Evolutionary conservation across 2,113 vertebrate species (phyloP), one percentile per base, ranked within the genome.

Genomic region (Pavo muticus): DNA sequence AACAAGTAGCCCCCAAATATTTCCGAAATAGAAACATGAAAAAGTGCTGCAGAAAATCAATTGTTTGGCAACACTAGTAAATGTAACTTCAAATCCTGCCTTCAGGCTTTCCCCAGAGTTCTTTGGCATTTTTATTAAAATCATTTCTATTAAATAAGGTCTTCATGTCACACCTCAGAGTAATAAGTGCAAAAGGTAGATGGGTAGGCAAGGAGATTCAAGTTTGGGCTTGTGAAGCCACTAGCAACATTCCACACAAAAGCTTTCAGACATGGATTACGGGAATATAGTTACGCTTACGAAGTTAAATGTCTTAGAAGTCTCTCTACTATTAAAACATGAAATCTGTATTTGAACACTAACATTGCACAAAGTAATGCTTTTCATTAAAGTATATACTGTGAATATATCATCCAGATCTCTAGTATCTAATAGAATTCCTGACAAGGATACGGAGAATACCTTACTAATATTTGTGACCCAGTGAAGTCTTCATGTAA

Each of bases 161-260:
- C 65, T 81, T 88, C 11, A 60, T 19, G 45, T 72, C 72, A 87
- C 14, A 17, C 39, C 84, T 86, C 39, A 88, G 50, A 80, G n/a
- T 35, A 92, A 39, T 30, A 84, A 63, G 79, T 78, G 65, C 78
- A 79, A 81, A 84, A 63, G 54, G 68, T 19, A 63, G 45, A 75
- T 29, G 44, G 24, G 65, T 87, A 90, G 54, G 76, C 91, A 75
- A 90, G 60, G 29, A 88, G 42, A 72, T 35, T 87, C 96, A 94
- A 82, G 96, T 88, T 56, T 0, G 9, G 85, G 75, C 96, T 91
- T 69, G 90, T 57, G 54, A 73, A 92, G 68, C 42, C 79, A 61
- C 68, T 88, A 96, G 84, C 85, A 94, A 88, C 95, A 95, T 96
- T 96, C 94, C 96, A 94, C 64, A 74, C 90, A 89, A 90, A 87